Evolutionary conservation across 2,888 invertebrate genomes (phyloP).

Genomic region (Ennomos fuscantarius): DNA sequence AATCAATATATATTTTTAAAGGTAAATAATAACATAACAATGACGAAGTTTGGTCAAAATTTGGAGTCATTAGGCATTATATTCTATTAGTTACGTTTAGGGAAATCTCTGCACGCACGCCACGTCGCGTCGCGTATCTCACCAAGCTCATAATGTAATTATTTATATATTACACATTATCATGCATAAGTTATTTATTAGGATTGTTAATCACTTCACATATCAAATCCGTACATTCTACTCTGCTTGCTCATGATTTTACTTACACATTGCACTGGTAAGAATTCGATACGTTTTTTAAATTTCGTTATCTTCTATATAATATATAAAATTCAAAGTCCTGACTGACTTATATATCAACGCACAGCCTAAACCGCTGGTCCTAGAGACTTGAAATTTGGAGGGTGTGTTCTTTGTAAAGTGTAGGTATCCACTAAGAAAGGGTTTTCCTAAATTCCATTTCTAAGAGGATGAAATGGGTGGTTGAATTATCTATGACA

Average conservation of each 20-base stretch:
- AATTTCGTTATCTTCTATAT: too few species aligned
- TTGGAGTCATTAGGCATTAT: conserved; percentile 28
- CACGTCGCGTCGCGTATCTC: conserved; percentile 31
- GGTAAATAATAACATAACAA: conserved; percentile 11
- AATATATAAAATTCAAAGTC: too few species aligned
- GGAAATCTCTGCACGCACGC: conserved; percentile 32
- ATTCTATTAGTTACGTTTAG: conserved; percentile 21
- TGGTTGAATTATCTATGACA: too few species aligned
- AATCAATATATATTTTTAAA: conserved; percentile 1
- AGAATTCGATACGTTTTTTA: too few species aligned
- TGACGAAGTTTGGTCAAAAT: conserved; percentile 45
- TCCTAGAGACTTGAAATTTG: too few species aligned
- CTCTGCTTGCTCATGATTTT: conserved; percentile 27
- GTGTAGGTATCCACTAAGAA: too few species aligned
- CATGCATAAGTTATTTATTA: conserved; percentile 50
- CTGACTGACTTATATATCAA: too few species aligned
- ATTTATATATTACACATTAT: conserved; percentile 41
- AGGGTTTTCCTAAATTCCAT: too few species aligned
- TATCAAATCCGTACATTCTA: conserved; percentile 50
- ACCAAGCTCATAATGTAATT: conserved; percentile 36
- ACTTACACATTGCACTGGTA: neutral
- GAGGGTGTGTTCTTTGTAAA: too few species aligned
- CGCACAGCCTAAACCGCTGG: too few species aligned
- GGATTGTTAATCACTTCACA: conserved; percentile 53
- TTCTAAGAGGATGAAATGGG: too few species aligned